Evolutionary conservation across 2,888 invertebrate species (phyloP).

Genomic region (Folsomia candida): DNA sequence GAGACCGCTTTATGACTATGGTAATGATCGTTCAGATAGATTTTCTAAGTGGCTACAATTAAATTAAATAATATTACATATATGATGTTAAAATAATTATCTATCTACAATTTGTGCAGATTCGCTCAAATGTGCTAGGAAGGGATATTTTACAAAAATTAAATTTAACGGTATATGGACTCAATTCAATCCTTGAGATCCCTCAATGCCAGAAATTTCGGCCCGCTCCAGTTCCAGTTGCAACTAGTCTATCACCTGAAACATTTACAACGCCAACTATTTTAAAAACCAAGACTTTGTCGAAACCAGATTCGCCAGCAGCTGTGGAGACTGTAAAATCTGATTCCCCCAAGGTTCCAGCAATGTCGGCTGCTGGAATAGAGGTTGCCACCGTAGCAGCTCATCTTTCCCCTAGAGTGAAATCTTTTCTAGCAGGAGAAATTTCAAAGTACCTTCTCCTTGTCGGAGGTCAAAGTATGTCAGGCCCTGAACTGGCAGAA

Average conservation of each 20-base stretch:
- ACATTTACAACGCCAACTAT: not conserved
- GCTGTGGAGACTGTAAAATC: too few species aligned
- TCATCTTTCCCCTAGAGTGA: slow-evolving; percentile 19
- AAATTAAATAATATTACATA: not conserved
- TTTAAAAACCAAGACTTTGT: not conserved
- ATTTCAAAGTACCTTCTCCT: slow-evolving; percentile 28
- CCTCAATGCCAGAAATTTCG: slow-evolving; percentile 43
- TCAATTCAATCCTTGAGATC: slow-evolving; percentile 42
- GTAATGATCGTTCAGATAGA: slow-evolving; percentile 19
- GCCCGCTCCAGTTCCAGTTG: not conserved
- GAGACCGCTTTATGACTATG: slow-evolving; percentile 45
- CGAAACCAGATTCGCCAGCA: not conserved
- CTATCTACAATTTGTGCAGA: slow-evolving; percentile 32
- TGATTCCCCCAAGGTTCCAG: not conserved
- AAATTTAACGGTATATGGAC: slow-evolving; percentile 35
- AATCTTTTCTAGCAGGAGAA: slow-evolving; percentile 25
- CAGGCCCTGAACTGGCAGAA: slow-evolving; percentile 27
- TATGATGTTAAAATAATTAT: not conserved
- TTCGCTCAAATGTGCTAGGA: slow-evolving; percentile 36
- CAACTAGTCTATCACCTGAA: not conserved
- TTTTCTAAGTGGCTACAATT: too few species aligned
- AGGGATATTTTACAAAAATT: slow-evolving; percentile 38
- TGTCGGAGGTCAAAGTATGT: slow-evolving; percentile 32
- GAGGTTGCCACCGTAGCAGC: not conserved
- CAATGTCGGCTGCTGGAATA: not conserved